phyloP scores from a whole-genome alignment of 2,888 invertebrate genomes.

The Uropetala carovei region DNA sequence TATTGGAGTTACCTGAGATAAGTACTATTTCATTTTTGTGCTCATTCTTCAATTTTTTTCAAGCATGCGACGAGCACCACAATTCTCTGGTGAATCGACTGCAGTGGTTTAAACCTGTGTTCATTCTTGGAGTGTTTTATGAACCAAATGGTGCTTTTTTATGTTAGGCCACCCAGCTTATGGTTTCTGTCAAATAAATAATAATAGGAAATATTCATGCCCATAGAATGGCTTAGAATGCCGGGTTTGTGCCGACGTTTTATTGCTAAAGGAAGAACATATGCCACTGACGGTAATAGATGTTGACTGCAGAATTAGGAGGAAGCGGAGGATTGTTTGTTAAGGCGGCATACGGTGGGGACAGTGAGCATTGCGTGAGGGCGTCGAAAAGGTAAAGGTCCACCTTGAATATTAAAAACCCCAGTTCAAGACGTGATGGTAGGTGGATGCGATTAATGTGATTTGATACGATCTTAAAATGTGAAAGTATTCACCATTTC shows the following conservation, averaged over 20 bases:
- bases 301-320: background rate
- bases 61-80: too few relatives aligned
- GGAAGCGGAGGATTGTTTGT: background rate
- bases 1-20: too few relatives aligned
- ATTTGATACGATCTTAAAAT: background rate
- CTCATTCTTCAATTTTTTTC: too few relatives aligned
- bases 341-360: background rate
- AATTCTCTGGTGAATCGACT: too few relatives aligned
- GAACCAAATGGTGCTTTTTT: too few relatives aligned
- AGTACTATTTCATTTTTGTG: too few relatives aligned
- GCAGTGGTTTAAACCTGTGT: too few relatives aligned
- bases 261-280: background rate
- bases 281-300: background rate
- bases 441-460: background rate
- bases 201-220: background rate
- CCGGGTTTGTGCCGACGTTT: background rate
- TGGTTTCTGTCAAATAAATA: conserved; percentile 6
- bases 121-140: too few relatives aligned
- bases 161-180: background rate
- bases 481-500: background rate
- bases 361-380: background rate
- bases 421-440: background rate
- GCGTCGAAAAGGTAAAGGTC: background rate
- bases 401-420: conserved; percentile 14
- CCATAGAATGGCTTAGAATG: background rate